Conservation (phyloP, 2,113 vertebrate species). For the Loxodonta africana region DNA sequence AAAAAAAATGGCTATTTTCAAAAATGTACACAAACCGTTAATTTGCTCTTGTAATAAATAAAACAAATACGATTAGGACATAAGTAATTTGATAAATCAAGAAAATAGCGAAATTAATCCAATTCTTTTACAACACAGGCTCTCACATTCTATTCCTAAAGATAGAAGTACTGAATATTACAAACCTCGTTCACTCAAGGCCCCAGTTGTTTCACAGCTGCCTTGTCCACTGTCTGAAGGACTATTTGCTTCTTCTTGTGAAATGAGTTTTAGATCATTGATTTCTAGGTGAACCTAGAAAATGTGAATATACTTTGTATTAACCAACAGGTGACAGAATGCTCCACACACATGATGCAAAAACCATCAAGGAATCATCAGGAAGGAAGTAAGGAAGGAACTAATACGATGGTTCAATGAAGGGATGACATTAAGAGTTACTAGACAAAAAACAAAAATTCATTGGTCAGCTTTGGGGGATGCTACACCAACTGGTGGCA, state of each 20-base stretch:
- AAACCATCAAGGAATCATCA: neutral
- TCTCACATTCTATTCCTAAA: neutral
- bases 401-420: neutral
- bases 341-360: neutral
- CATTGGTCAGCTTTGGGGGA: neutral
- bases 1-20: slow-evolving; percentile 55
- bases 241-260: slow-evolving; percentile 83
- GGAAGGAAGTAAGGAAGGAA: neutral
- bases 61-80: slow-evolving; percentile 4
- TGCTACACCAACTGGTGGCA: neutral
- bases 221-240: slow-evolving; percentile 93
- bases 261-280: slow-evolving; percentile 56
- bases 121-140: neutral
- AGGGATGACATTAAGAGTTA: slow-evolving; percentile 34
- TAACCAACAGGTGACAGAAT: neutral
- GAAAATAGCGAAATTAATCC: slow-evolving; percentile 54
- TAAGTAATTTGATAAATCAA: slow-evolving; percentile 57
- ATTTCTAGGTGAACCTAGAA: slow-evolving; percentile 73
- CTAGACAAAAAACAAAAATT: slow-evolving; percentile 6
- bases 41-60: slow-evolving; percentile 61
- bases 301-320: slow-evolving; percentile 16
- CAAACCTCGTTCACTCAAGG: slow-evolving; percentile 86
- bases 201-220: slow-evolving; percentile 84
- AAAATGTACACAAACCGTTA: slow-evolving; percentile 29
- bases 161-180: neutral